Conservation (phyloP, 1,140 invertebrate genomes). For the Phenacoccus solenopsis region DNA sequence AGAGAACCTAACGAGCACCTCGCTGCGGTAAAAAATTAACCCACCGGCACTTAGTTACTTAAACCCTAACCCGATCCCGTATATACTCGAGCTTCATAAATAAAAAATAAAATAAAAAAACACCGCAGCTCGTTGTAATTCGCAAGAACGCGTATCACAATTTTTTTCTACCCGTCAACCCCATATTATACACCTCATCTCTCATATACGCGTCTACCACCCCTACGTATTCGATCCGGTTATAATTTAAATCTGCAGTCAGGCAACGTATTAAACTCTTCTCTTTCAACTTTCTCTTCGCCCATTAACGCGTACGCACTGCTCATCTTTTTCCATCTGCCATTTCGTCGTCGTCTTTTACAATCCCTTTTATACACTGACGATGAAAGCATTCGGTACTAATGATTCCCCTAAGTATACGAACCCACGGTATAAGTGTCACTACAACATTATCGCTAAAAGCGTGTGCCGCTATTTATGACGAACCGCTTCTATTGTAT, state of each 20-base stretch:
- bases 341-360: background rate
- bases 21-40: too few relatives aligned
- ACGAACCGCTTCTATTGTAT: background rate
- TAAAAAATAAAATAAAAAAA: too few relatives aligned
- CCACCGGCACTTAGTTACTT: too few relatives aligned
- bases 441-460: conserved; percentile 2
- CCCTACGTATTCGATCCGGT: background rate
- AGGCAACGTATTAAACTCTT: background rate
- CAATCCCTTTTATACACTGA: conserved; percentile 1
- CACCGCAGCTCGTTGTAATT: too few relatives aligned
- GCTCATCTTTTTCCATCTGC: conserved; percentile 10
- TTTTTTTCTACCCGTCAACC: background rate
- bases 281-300: conserved; percentile 6
- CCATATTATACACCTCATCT: too few relatives aligned
- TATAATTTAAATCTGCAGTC: conserved; percentile 3
- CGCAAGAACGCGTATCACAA: too few relatives aligned
- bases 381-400: conserved; percentile 3
- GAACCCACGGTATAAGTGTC: background rate
- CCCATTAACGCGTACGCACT: background rate
- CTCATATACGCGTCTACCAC: too few relatives aligned
- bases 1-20: too few relatives aligned
- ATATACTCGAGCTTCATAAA: too few relatives aligned
- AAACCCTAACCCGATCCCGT: too few relatives aligned
- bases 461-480: background rate
- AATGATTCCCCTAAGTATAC: conserved; percentile 1